Evolutionary conservation across 2,113 vertebrate species (phyloP).

Genomic region (Pycnonotus jocosus): DNA sequence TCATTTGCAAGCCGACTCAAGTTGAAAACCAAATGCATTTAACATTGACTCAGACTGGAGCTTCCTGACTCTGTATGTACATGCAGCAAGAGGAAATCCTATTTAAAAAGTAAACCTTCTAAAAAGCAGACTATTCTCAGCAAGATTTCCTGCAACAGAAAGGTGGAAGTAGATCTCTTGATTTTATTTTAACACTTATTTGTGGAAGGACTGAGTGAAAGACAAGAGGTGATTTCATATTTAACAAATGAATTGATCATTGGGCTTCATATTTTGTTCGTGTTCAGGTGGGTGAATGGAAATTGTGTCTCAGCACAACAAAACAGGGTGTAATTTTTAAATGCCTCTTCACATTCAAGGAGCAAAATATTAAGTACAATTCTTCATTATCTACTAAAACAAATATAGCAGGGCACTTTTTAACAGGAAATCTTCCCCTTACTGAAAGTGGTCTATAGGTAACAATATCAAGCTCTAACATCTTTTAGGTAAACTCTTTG

Average conservation of each 20-base stretch:
- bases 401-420: not conserved
- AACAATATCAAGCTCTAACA: not conserved
- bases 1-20: slow-evolving; percentile 25
- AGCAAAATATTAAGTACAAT: slow-evolving; percentile 31
- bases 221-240: not conserved
- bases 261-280: not conserved
- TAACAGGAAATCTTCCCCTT: not conserved
- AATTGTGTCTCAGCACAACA: slow-evolving; percentile 5
- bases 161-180: not conserved
- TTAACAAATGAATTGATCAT: not conserved
- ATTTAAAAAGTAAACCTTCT: slow-evolving; percentile 60
- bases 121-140: slow-evolving; percentile 34
- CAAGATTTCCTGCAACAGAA: not conserved
- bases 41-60: slow-evolving; percentile 63
- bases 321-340: not conserved
- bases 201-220: not conserved
- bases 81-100: slow-evolving; percentile 54
- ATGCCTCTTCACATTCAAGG: not conserved
- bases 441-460: not conserved
- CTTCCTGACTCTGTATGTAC: slow-evolving; percentile 59
- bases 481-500: not conserved
- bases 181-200: not conserved
- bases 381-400: not conserved
- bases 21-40: slow-evolving; percentile 67
- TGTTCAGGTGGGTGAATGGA: not conserved